Conservation (phyloP, 92 coral and sea anemone species). For the Umimayanthus chanpuru region DNA sequence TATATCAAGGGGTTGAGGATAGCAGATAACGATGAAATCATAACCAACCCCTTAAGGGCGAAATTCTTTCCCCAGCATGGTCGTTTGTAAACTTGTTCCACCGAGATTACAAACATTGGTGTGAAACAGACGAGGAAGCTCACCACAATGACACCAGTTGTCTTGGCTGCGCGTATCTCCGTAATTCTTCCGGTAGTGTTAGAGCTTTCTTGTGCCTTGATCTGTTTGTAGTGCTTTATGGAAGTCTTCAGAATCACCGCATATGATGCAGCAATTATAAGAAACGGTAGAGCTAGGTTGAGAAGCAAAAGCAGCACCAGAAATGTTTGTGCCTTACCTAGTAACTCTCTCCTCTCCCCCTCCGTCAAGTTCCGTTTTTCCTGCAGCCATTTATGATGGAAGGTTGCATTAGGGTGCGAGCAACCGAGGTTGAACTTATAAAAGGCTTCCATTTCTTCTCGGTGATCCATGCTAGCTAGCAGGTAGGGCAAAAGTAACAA, state of each 20-base stretch:
- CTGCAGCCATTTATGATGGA: not conserved
- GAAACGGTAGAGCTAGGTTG: slow-evolving; percentile 16
- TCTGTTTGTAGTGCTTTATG: slow-evolving; percentile 21
- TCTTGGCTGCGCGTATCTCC: slow-evolving; percentile 42
- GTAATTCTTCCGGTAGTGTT: not conserved
- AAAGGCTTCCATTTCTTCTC: not conserved
- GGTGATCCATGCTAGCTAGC: not conserved
- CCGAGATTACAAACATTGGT: slow-evolving; percentile 15
- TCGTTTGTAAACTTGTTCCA: not conserved
- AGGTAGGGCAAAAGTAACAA: not conserved
- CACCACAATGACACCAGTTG: slow-evolving; percentile 17
- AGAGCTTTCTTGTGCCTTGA: not conserved
- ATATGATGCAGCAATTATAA: slow-evolving; percentile 14
- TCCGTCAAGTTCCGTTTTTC: not conserved
- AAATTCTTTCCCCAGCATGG: slow-evolving; percentile 24
- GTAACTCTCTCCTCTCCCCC: not conserved
- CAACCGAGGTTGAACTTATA: slow-evolving; percentile 13
- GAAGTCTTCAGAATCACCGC: slow-evolving; percentile 27
- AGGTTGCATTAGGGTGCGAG: not conserved
- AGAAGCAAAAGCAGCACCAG: not conserved
- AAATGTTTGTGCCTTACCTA: not conserved
- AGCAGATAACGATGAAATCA: slow-evolving; percentile 8
- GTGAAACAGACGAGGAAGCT: slow-evolving; percentile 19
- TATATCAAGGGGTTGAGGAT: slow-evolving; percentile 33
- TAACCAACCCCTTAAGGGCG: not conserved